phyloP scores from a whole-genome alignment of 2,113 vertebrate species.

The Crotalus tigris region DNA sequence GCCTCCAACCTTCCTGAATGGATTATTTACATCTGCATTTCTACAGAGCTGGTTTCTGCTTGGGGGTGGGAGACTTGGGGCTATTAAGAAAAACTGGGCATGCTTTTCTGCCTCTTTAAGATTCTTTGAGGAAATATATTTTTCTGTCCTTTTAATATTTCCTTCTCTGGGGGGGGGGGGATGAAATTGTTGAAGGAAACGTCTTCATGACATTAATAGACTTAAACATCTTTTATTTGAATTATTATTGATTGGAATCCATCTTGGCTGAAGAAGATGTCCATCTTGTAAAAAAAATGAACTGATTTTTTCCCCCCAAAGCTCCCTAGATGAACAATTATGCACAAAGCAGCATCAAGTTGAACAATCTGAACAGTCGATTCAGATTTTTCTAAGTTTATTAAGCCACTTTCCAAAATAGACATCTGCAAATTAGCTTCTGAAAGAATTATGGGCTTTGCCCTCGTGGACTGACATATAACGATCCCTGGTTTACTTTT shows the following conservation, averaged over 20 bases:
- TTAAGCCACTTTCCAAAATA: not conserved
- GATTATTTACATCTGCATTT: too few relatives aligned
- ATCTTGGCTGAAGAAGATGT: not conserved
- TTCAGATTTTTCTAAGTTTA: not conserved
- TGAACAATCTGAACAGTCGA: not conserved
- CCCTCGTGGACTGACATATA: not conserved
- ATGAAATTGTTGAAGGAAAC: too few relatives aligned
- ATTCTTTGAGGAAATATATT: too few relatives aligned
- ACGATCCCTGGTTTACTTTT: not conserved
- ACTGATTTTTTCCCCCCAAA: accelerated
- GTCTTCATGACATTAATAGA: not conserved
- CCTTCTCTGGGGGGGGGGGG: too few relatives aligned
- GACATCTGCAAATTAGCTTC: slow-evolving; percentile 1
- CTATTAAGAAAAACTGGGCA: too few relatives aligned
- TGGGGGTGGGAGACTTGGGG: too few relatives aligned
- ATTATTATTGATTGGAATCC: not conserved
- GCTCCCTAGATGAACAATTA: not conserved
- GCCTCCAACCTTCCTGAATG: too few relatives aligned
- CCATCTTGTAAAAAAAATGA: not conserved
- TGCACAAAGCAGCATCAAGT: not conserved
- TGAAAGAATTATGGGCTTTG: not conserved
- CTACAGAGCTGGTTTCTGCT: too few relatives aligned
- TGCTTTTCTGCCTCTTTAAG: too few relatives aligned
- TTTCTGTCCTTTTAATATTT: too few relatives aligned
- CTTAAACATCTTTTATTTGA: not conserved